Evolutionary conservation across 2,113 vertebrate genomes (phyloP).

Genomic region (Leptosomus discolor): DNA sequence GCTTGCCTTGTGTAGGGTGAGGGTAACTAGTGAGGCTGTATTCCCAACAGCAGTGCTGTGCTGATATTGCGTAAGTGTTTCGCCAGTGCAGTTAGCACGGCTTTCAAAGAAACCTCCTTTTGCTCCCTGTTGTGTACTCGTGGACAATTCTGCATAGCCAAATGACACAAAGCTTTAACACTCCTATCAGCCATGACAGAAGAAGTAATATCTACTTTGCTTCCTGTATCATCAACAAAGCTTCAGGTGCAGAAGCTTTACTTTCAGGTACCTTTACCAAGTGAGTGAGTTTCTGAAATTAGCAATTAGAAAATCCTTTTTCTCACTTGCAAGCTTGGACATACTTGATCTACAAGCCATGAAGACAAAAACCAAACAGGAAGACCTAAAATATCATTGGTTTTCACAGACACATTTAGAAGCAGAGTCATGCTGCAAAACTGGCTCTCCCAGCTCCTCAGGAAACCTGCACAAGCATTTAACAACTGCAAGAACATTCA

Average conservation of each 20-base stretch:
- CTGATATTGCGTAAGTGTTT: neutral
- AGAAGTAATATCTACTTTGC: neutral
- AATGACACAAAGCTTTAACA: neutral
- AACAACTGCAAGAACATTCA: slow-evolving; percentile 4
- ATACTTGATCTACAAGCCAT: neutral
- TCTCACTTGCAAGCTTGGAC: neutral
- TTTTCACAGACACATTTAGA: neutral
- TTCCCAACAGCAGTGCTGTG: slow-evolving; percentile 16
- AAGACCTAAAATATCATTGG: neutral
- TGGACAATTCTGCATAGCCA: neutral
- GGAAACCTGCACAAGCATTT: neutral
- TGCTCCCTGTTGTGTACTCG: neutral
- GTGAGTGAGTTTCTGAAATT: neutral
- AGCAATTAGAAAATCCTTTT: neutral
- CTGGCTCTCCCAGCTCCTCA: neutral
- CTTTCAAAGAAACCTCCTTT: neutral
- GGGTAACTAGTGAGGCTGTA: neutral
- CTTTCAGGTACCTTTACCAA: neutral
- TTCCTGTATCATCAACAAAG: neutral
- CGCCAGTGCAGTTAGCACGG: neutral
- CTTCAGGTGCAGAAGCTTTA: neutral
- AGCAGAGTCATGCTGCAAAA: neutral
- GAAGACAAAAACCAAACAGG: neutral
- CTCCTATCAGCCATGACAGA: neutral
- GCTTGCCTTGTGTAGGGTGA: neutral